Evolutionary conservation across 2,113 vertebrate genomes (phyloP).

Genomic region (Peromyscus maniculatus): DNA sequence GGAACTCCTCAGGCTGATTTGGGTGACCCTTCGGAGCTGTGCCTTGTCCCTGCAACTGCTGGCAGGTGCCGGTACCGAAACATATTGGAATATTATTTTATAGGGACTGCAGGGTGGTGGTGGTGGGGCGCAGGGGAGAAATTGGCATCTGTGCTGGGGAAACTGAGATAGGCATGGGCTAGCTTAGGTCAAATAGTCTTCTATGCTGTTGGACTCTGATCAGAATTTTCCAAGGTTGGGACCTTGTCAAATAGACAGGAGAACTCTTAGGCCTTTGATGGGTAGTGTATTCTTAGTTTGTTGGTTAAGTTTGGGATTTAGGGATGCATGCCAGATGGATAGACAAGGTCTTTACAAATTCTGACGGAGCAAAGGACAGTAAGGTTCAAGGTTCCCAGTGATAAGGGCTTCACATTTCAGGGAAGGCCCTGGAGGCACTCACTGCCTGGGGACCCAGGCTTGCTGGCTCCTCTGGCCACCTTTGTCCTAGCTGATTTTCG

Average conservation of each 20-base stretch:
- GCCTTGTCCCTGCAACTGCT: background rate
- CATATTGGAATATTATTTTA: background rate
- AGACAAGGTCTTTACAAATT: background rate
- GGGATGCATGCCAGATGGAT: background rate
- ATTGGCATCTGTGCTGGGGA: no score
- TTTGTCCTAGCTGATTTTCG: conserved; percentile 47
- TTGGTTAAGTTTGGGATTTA: background rate
- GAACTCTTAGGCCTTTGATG: background rate
- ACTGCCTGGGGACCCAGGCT: conserved; percentile 47
- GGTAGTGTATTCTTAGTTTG: background rate
- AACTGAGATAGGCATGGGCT: accelerated
- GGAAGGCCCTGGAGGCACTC: background rate
- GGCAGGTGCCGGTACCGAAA: no score
- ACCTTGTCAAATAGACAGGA: background rate
- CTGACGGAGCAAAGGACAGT: background rate
- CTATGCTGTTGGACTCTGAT: background rate
- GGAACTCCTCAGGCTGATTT: background rate
- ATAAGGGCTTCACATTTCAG: background rate
- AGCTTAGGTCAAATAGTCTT: background rate
- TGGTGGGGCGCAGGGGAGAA: background rate
- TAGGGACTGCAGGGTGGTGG: background rate
- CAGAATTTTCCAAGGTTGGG: background rate
- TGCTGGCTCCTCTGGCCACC: background rate
- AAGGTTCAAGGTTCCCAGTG: background rate
- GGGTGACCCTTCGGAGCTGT: background rate